Evolutionary conservation across 92 coral and sea anemone genomes (phyloP), one percentile per base, ranked within the genome.

Genomic region (Epizoanthus illoricatus): DNA sequence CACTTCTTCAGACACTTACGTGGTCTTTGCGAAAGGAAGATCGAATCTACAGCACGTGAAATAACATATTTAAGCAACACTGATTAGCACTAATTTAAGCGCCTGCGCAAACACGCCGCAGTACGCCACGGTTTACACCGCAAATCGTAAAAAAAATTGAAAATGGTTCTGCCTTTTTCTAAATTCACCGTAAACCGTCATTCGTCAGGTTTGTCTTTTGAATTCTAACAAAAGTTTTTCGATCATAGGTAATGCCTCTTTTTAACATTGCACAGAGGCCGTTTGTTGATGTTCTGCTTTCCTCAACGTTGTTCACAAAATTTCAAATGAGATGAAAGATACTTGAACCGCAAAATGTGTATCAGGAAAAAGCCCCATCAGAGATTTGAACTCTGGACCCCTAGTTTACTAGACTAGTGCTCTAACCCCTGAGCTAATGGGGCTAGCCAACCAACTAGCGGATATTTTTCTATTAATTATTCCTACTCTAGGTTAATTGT

Each of bases 81-180:
- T 57, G 62, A 57, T 57, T 57, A 57, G 62, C 62, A 57, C 62
- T 57, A 57, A 57, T 57, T 57, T 57, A 57, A 57, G 62, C 62
- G 62, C 62, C 62, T 57, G 62, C 62, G 62, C 62, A 57, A 57
- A 57, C 62, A 57, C 62, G 62, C 62, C 62, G 62, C 62, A 57
- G 62, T 57, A 57, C 62, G 62, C 62, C 62, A 57, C 62, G 62
- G 62, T 57, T 57, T 57, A 57, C 62, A 57, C 62, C 62, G 62
- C 62, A 57, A 57, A 57, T 57, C 62, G 62, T 57, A 57, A 57
- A 57, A 57, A 57, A 57, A 57, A 57, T 57, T 57, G 62, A 3
- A 57, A 57, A 57, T 57, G 62, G 62, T 57, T 57, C 62, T 57
- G 62, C 62, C 62, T 57, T 57, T 57, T 57, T 57, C 62, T 57